These are phyloP conservation scores for Stegodyphus dumicola DNA, from an alignment of 1,140 invertebrate genomes.

Conservation along the genomic window DNA sequence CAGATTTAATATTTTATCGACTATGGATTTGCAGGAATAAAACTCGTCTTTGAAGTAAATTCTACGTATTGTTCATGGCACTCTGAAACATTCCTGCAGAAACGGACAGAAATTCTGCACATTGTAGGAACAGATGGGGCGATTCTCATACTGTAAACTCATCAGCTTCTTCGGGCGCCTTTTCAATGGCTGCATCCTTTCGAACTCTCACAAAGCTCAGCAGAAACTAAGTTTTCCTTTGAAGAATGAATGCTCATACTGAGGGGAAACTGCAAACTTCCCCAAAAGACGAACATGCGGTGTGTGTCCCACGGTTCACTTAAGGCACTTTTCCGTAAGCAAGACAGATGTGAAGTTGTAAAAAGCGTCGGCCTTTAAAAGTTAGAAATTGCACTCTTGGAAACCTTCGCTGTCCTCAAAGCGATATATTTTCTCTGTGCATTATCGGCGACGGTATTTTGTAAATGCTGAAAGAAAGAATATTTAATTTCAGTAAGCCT, in stretches of 20 bases:
- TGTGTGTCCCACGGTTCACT: slow-evolving; percentile 38
- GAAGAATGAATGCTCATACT: slow-evolving; percentile 37
- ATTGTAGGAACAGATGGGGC: slow-evolving; percentile 16
- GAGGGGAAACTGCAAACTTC: slow-evolving; percentile 6
- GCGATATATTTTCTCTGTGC: slow-evolving; percentile 4
- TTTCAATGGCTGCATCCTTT: slow-evolving; percentile 36
- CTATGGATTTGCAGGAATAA: too few relatives aligned
- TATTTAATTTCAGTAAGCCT: too few relatives aligned
- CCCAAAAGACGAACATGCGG: slow-evolving; percentile 29
- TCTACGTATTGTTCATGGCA: too few relatives aligned
- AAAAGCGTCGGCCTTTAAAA: slow-evolving; percentile 41
- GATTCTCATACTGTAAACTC: slow-evolving; percentile 36
- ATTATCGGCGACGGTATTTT: too few relatives aligned
- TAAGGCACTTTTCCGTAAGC: slow-evolving; percentile 48
- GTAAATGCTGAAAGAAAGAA: too few relatives aligned
- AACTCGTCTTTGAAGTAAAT: too few relatives aligned
- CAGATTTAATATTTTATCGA: not conserved
- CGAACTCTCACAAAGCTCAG: slow-evolving; percentile 24
- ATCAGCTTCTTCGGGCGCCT: slow-evolving; percentile 12
- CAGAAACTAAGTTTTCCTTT: slow-evolving; percentile 25
- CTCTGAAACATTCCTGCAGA: not conserved
- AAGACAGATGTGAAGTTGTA: slow-evolving; percentile 57
- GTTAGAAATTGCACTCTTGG: slow-evolving; percentile 28
- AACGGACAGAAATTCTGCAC: slow-evolving; percentile 34
- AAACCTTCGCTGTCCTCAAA: slow-evolving; percentile 31